phyloP scores from a whole-genome alignment of 92 coral and sea anemone species.

The Heliopora coerulea region DNA sequence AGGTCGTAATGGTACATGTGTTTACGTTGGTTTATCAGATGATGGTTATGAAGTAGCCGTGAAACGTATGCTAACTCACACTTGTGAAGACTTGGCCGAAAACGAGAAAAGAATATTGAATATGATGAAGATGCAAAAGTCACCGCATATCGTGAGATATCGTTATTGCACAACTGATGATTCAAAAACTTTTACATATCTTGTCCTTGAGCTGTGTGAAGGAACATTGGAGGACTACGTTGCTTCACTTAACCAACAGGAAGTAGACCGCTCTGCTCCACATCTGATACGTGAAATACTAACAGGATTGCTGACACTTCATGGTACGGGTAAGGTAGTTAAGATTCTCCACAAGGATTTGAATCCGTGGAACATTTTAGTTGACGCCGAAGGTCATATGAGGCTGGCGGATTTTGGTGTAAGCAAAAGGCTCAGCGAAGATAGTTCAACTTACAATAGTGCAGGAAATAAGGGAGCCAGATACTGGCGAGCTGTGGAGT shows the following conservation, averaged over 20 bases:
- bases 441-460: not conserved
- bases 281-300: slow-evolving; percentile 17
- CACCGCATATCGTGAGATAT: slow-evolving; percentile 20
- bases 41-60: slow-evolving; percentile 35
- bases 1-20: slow-evolving; percentile 19
- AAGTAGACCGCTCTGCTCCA: not conserved
- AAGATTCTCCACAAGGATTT: slow-evolving; percentile 23
- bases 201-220: slow-evolving; percentile 29
- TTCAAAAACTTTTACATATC: not conserved
- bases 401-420: slow-evolving; percentile 26
- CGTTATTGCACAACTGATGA: not conserved
- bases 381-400: not conserved
- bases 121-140: slow-evolving; percentile 14
- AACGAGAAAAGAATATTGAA: slow-evolving; percentile 11
- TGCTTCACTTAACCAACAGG: not conserved
- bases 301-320: not conserved
- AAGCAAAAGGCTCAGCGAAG: slow-evolving; percentile 2
- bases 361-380: slow-evolving; percentile 19
- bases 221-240: slow-evolving; percentile 13
- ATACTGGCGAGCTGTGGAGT: slow-evolving; percentile 25
- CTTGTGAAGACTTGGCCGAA: slow-evolving; percentile 26
- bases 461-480: not conserved
- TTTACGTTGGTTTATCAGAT: slow-evolving; percentile 3
- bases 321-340: not conserved
- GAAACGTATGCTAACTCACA: slow-evolving; percentile 25